Percentiles rank a stretch among this genome's conserved stretches.
Conservation (phyloP, 2,113 vertebrate genomes). For the Oncorhynchus kisutch region DNA sequence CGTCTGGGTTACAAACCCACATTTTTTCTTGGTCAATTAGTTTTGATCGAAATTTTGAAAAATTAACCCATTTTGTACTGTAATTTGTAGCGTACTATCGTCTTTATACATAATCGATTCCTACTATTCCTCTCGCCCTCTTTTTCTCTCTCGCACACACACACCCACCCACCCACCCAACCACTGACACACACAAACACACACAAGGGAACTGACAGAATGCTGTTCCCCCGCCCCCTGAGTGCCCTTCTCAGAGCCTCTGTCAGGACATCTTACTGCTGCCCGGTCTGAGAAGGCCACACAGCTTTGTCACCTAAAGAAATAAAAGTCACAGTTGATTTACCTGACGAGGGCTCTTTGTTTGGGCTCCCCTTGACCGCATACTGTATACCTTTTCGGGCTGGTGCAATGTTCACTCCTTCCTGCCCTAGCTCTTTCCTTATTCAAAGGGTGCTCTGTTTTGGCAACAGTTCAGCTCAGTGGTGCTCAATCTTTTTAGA, state of each 20-base stretch:
- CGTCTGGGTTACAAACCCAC: too few species aligned
- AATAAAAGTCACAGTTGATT: constrained; percentile 75
- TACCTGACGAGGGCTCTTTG: constrained; percentile 66
- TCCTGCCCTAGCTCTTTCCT: constrained; percentile 32
- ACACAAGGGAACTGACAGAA: constrained; percentile 15
- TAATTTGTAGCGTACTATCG: too few species aligned
- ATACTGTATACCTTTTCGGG: constrained; percentile 26
- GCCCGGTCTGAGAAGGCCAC: constrained; percentile 37
- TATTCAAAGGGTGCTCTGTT: constrained; percentile 44
- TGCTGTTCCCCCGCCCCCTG: constrained; percentile 16
- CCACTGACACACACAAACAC: not conserved
- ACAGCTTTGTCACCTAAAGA: constrained; percentile 59
- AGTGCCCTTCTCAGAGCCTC: constrained; percentile 25
- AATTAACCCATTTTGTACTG: too few species aligned
- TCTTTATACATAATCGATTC: not conserved
- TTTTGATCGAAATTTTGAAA: too few species aligned
- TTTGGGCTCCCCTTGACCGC: constrained; percentile 64
- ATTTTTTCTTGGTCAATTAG: too few species aligned
- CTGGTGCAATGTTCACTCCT: constrained; percentile 20
- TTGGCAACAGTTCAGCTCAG: constrained; percentile 63
- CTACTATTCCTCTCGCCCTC: not conserved
- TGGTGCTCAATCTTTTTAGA: constrained; percentile 65
- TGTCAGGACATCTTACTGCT: constrained; percentile 54
- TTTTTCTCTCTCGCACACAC: not conserved
- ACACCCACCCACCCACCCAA: too few species aligned